Percentiles rank a stretch among this genome's conserved stretches.
Evolutionary conservation across 1,140 invertebrate genomes (phyloP).

Genomic region (Camponotus pennsylvanicus): DNA sequence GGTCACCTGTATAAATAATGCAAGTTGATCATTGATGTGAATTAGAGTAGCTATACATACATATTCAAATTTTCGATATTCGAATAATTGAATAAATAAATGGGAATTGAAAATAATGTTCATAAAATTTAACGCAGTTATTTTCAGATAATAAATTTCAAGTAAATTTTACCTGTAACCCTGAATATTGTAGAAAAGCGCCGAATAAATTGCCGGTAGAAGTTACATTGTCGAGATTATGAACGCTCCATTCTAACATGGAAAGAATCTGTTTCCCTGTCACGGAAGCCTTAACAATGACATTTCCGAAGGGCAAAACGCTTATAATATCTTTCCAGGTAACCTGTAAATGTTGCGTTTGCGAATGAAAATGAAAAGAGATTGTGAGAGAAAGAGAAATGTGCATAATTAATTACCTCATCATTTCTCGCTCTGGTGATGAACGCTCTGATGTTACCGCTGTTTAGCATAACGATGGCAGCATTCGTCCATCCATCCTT

Average conservation of each 20-base stretch:
- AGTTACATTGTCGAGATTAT: slow-evolving; percentile 82
- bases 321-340: slow-evolving; percentile 87
- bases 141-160: neutral
- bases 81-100: neutral
- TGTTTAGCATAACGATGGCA: slow-evolving; percentile 91
- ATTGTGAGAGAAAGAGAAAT: neutral
- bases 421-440: slow-evolving; percentile 87
- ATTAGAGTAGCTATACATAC: neutral
- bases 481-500: slow-evolving; percentile 91
- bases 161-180: slow-evolving; percentile 75
- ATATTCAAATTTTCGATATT: neutral
- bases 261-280: slow-evolving; percentile 83
- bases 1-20: slow-evolving; percentile 79
- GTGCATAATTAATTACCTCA: slow-evolving; percentile 74
- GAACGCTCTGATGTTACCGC: slow-evolving; percentile 90
- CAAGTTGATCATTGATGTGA: neutral
- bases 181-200: slow-evolving; percentile 88
- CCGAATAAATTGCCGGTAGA: slow-evolving; percentile 82
- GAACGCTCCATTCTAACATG: slow-evolving; percentile 87
- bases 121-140: neutral
- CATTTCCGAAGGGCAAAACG: slow-evolving; percentile 88
- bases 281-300: slow-evolving; percentile 84
- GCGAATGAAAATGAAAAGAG: neutral
- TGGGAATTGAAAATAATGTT: neutral
- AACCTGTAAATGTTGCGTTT: slow-evolving; percentile 82